Evolutionary conservation across 2,113 vertebrate species (phyloP).

Genomic region (Gallinago undulata): DNA sequence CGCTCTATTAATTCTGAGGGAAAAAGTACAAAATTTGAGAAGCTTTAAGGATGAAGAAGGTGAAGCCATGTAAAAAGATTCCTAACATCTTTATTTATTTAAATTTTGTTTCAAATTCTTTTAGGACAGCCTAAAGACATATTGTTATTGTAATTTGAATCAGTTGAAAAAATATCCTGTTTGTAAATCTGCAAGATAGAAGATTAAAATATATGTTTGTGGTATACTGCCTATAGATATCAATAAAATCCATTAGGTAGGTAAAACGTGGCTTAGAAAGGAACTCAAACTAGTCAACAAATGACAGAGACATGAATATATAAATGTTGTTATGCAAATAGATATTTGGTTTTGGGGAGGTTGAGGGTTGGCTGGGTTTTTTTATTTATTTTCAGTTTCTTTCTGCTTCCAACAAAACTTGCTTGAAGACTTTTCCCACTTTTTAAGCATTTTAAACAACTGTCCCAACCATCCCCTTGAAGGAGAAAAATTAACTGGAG

Average conservation of each 20-base stretch:
- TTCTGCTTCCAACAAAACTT: not conserved
- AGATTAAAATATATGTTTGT: not conserved
- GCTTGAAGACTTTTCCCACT: not conserved
- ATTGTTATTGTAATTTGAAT: not conserved
- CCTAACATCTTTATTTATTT: not conserved
- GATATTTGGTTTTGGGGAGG: not conserved
- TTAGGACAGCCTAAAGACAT: not conserved
- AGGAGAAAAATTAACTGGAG: not conserved
- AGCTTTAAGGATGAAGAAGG: not conserved
- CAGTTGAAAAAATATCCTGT: not conserved
- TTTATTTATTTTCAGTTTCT: not conserved
- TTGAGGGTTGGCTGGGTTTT: not conserved
- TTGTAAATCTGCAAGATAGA: not conserved
- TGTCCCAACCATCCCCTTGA: not conserved
- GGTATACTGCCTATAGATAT: not conserved
- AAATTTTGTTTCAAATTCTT: not conserved
- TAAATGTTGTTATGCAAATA: not conserved
- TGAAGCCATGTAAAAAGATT: not conserved
- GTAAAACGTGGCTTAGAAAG: not conserved
- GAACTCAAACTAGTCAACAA: not conserved
- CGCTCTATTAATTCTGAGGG: not conserved
- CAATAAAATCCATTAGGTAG: not conserved
- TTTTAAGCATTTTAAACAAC: not conserved
- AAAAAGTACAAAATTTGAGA: not conserved
- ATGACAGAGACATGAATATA: not conserved